A percentile compares a stretch with the other conserved stretches of the same genome.
phyloP scores from a whole-genome alignment of 2,888 invertebrate species.

The Thecocarcelia acutangulata region DNA sequence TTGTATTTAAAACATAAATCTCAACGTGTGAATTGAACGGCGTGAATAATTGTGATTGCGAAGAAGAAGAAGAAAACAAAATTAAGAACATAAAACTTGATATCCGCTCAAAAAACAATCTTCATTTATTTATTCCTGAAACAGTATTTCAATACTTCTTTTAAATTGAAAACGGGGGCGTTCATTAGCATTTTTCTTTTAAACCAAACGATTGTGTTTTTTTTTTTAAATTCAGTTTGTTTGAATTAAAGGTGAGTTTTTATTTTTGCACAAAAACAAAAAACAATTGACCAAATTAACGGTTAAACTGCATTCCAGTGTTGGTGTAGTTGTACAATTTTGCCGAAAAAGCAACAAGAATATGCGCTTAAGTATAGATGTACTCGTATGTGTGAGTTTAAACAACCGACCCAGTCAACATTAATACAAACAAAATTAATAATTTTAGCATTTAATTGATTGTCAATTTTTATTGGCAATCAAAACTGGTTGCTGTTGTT shows the following conservation, averaged over 20 bases:
- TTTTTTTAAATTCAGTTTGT: background rate
- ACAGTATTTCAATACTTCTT: background rate
- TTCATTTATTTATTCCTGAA: background rate
- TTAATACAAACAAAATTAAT: background rate
- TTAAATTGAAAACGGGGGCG: too few species aligned
- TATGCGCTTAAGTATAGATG: background rate
- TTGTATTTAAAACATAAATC: background rate
- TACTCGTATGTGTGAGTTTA: background rate
- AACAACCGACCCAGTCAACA: background rate
- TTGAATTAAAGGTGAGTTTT: background rate
- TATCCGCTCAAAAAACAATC: background rate
- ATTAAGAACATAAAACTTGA: too few species aligned
- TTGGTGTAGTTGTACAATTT: background rate
- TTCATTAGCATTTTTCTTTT: too few species aligned
- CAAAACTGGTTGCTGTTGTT: slow-evolving; percentile 21
- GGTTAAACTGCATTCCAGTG: slow-evolving; percentile 4
- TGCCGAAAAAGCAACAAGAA: background rate
- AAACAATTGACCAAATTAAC: slow-evolving; percentile 8
- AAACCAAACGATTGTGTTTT: background rate
- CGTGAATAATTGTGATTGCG: slow-evolving; percentile 12
- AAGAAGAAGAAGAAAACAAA: background rate
- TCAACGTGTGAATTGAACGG: slow-evolving; percentile 13
- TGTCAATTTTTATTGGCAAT: slow-evolving; percentile 35
- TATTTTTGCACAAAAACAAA: background rate
- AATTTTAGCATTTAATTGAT: slow-evolving; percentile 40